These are phyloP conservation scores for Drosophila yooni DNA, from an alignment of 2,888 invertebrate species.

Conservation along the genomic window DNA sequence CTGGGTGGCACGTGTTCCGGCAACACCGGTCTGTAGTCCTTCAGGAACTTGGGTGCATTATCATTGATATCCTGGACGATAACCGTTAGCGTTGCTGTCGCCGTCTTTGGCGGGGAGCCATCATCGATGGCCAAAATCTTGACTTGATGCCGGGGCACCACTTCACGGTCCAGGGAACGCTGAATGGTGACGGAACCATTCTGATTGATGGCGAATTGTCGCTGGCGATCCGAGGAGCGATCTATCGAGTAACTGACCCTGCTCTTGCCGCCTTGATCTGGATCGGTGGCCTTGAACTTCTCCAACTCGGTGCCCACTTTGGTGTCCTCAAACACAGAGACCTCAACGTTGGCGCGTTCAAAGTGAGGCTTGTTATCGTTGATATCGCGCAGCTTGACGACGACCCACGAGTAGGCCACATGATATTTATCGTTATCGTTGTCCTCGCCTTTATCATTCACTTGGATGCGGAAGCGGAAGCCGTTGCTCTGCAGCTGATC, in stretches of 20 bases:
- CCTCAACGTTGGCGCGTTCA: slow-evolving; percentile 96
- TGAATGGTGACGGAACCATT: slow-evolving; percentile 98
- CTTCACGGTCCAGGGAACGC: slow-evolving; percentile 95
- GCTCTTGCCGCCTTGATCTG: slow-evolving; percentile 97
- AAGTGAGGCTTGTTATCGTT: slow-evolving; percentile 99
- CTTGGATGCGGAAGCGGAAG: slow-evolving; percentile 97
- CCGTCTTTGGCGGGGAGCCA: slow-evolving; percentile 96
- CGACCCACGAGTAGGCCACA: slow-evolving; percentile 98
- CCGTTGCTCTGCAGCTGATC: slow-evolving; percentile 97
- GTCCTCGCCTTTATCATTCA: slow-evolving; percentile 97
- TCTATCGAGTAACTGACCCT: slow-evolving; percentile 97
- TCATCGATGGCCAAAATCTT: slow-evolving; percentile 98
- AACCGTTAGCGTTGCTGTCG: slow-evolving; percentile 96
- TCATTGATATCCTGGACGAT: slow-evolving; percentile 98
- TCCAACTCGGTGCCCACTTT: slow-evolving; percentile 95
- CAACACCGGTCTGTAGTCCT: slow-evolving; percentile 96
- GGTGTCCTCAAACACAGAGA: slow-evolving; percentile 95
- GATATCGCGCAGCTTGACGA: slow-evolving; percentile 95
- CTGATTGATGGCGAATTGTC: slow-evolving; percentile 97
- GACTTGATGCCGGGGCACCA: slow-evolving; percentile 97
- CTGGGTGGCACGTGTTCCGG: slow-evolving; percentile 96
- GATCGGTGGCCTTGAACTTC: slow-evolving; percentile 97
- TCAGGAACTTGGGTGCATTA: slow-evolving; percentile 96
- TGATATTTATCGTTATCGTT: slow-evolving; percentile 98
- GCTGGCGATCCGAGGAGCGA: slow-evolving; percentile 94